Conservation (phyloP, 2,888 invertebrate genomes). For the Dicyrtomina minuta region DNA sequence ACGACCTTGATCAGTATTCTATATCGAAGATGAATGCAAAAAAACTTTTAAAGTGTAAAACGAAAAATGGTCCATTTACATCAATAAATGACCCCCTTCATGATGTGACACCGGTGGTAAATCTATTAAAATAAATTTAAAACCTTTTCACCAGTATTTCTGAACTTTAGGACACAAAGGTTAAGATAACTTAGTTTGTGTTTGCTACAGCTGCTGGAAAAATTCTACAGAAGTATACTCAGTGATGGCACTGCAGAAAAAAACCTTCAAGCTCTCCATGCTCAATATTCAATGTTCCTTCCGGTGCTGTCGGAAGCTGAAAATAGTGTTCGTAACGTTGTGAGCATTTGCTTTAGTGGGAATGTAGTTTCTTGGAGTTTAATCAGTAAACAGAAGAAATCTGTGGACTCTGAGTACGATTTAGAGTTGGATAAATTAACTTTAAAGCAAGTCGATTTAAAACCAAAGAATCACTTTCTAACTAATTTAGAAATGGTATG, state of each 20-base stretch:
- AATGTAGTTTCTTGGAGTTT: slow-evolving; percentile 36
- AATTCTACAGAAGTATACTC: slow-evolving; percentile 18
- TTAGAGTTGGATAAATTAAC: slow-evolving; percentile 26
- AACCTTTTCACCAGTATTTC: no score
- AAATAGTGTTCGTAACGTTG: slow-evolving; percentile 12
- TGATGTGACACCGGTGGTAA: slow-evolving; percentile 25
- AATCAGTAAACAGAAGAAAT: slow-evolving; percentile 14
- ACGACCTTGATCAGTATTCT: slow-evolving; percentile 32
- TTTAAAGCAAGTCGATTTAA: slow-evolving; percentile 24
- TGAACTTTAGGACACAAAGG: no score
- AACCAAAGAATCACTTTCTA: slow-evolving; percentile 38
- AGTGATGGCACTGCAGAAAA: not conserved
- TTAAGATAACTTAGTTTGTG: not conserved
- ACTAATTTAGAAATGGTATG: slow-evolving; percentile 34
- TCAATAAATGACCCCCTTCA: slow-evolving; percentile 24
- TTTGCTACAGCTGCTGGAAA: slow-evolving; percentile 9
- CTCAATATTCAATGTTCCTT: not conserved
- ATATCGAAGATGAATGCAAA: slow-evolving; percentile 33
- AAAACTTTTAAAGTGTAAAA: slow-evolving; percentile 28
- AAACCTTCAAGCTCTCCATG: not conserved
- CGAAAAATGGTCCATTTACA: slow-evolving; percentile 5
- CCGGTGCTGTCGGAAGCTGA: slow-evolving; percentile 17
- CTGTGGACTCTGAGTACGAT: not conserved
- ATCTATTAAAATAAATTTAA: not conserved
- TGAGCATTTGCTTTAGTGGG: slow-evolving; percentile 40